Conservation (phyloP, 2,797 vertebrate genomes). For the Heteromormyrus szaboi region DNA sequence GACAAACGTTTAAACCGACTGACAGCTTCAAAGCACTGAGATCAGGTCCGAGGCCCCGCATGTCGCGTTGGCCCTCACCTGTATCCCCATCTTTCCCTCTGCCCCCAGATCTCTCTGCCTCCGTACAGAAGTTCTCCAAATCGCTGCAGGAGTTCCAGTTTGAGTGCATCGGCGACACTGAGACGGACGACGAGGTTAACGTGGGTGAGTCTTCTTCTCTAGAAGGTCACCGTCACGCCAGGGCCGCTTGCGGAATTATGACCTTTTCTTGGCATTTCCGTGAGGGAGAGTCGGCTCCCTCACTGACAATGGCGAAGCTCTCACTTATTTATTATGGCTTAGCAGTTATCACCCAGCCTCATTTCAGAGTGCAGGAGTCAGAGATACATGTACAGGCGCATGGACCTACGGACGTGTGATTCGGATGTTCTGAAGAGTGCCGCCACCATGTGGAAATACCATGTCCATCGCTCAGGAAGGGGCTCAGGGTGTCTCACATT, state of each 20-base stretch:
- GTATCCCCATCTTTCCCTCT: not conserved
- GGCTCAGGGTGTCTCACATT: not conserved
- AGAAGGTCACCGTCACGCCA: conserved; percentile 19
- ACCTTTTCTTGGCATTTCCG: conserved; percentile 34
- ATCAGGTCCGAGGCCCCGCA: not conserved
- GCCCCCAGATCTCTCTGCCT: conserved; percentile 58
- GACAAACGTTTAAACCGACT: not conserved
- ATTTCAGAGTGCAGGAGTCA: not conserved
- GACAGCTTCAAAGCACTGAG: not conserved
- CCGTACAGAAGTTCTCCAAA: conserved; percentile 72
- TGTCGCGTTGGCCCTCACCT: not conserved
- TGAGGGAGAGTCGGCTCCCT: conserved; percentile 5
- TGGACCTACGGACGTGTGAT: not conserved
- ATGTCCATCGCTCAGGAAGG: not conserved
- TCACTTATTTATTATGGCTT: conserved; percentile 7
- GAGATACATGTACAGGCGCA: not conserved
- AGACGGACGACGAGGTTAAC: conserved; percentile 76
- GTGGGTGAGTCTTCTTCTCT: conserved; percentile 53
- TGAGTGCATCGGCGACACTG: conserved; percentile 74
- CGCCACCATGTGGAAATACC: not conserved
- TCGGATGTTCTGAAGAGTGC: not conserved
- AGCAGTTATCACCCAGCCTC: not conserved
- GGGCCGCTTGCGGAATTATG: conserved; percentile 31
- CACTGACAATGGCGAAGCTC: not conserved
- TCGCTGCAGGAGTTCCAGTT: conserved; percentile 75